Percentiles rank a stretch among this genome's conserved stretches.
Evolutionary conservation across 2,888 invertebrate genomes (phyloP).

Genomic region (Dusona sp.): DNA sequence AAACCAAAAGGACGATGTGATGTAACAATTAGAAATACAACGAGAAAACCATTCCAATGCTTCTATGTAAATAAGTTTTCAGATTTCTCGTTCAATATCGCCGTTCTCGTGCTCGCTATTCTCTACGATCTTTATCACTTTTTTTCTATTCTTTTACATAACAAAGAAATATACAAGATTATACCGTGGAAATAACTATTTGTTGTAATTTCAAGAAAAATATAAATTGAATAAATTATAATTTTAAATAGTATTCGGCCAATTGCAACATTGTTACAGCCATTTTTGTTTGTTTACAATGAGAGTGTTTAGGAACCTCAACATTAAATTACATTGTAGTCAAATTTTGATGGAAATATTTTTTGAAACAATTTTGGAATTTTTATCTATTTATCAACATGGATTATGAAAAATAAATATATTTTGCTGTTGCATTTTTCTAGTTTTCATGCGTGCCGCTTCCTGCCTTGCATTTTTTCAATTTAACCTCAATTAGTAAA

Average conservation of each 20-base stretch:
- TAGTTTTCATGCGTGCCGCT: too few relatives aligned
- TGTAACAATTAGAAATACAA: constrained; percentile 8
- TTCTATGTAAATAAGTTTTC: not conserved
- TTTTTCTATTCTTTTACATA: not conserved
- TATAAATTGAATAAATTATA: not conserved
- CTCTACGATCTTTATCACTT: not conserved
- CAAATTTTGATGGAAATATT: not conserved
- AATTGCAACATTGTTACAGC: not conserved
- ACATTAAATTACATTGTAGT: not conserved
- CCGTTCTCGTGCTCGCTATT: not conserved
- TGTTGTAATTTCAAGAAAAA: not conserved
- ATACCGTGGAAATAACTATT: not conserved
- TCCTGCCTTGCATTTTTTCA: not conserved
- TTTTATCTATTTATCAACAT: not conserved
- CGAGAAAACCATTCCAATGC: not conserved
- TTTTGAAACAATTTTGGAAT: not conserved
- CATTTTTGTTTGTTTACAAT: not conserved
- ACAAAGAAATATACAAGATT: not conserved
- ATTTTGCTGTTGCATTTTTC: not conserved
- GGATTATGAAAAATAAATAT: not conserved
- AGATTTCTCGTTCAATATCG: not conserved
- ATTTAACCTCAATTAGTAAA: not conserved
- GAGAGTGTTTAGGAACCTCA: not conserved
- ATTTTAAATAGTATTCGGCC: not conserved
- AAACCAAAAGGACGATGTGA: not conserved